phyloP scores from a whole-genome alignment of 2,888 invertebrate species.

The Platycheirus rosarum region DNA sequence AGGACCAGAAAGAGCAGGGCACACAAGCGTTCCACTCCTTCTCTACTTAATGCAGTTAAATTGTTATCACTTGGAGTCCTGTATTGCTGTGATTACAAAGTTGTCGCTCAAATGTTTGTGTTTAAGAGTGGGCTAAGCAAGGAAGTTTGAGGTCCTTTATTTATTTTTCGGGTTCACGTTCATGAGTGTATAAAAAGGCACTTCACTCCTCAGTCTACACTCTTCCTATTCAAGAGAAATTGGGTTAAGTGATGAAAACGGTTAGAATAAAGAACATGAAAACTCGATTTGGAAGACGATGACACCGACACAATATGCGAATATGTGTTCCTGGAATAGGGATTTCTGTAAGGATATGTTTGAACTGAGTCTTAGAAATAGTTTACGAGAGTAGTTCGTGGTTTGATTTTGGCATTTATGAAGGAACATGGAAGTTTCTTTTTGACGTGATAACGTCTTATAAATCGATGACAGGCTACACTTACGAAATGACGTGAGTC shows the following conservation, averaged over 20 bases:
- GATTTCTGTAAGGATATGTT: too few relatives aligned
- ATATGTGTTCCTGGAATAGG: conserved; percentile 1
- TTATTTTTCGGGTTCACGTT: conserved; percentile 45
- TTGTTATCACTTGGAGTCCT: conserved; percentile 71
- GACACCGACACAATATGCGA: neutral
- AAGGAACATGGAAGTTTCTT: conserved; percentile 10
- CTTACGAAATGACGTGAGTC: too few relatives aligned
- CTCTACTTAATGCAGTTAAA: conserved; percentile 72
- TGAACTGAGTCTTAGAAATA: conserved; percentile 23
- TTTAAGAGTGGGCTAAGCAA: conserved; percentile 2
- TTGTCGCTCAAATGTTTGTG: conserved; percentile 71
- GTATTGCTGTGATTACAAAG: conserved; percentile 73
- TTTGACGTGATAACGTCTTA: too few relatives aligned
- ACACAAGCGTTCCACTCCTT: conserved; percentile 58
- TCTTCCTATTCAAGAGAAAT: conserved; percentile 56
- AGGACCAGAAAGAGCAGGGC: conserved; percentile 20
- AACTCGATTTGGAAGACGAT: conserved; percentile 51
- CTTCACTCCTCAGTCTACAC: neutral
- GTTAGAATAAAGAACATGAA: conserved; percentile 68
- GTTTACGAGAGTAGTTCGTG: conserved; percentile 21
- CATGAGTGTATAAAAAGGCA: conserved; percentile 31
- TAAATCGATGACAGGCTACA: too few relatives aligned
- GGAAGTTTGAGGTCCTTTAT: neutral
- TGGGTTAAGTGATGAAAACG: conserved; percentile 71
- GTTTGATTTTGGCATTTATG: conserved; percentile 1